Evolutionary conservation across 2,113 vertebrate species (phyloP), one percentile per base, ranked within the genome.

Genomic region (Boulengeromyrus knoepffleri): DNA sequence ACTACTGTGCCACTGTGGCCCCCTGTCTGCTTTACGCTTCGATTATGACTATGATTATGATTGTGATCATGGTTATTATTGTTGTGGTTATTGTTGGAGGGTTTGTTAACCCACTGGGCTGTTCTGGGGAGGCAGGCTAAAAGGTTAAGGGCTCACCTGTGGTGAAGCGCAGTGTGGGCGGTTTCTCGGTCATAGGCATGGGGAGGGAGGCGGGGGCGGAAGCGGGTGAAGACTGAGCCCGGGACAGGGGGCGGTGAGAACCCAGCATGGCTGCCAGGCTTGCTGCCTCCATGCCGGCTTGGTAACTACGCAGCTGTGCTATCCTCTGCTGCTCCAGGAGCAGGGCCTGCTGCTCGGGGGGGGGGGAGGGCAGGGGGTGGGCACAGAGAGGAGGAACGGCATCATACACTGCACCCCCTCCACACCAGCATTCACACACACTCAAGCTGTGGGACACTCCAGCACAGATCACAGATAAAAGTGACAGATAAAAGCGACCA

Each of bases 281-380:
- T 0, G 97, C 97, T 0, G 97, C 98, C 93, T 99, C 98, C 96
- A 99, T 96, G 0, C 98, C 98, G 0, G 99, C 98, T 92, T 98
- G 97, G 95, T 98, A 99, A 94, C 96, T 98, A 92, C 98, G 97
- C 95, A 99, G 94, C 95, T 99, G 98, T 93, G 98, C 97, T 90
- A 99, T 98, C 47, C 98, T 95, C 92, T 99, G 99, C 94, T 99
- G 98, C 92, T 99, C 98, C 92, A 99, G 94, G n/a, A 99, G 94
- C 62, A 98, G 94, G 13, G 98, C 97, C 96, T 99, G 98, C 98
- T 99, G 96, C 45, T 89, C 88, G 84, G 42, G 24, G 31, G 31
- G 31, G 31, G 31, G 19, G 49, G 89, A 31, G 91, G 12, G 91
- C 1, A 0, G 39, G 19, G 19, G 50, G 1, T 52, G 3, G 84